Conservation (phyloP, 2,797 vertebrate genomes). For the Crax fasciolata region DNA sequence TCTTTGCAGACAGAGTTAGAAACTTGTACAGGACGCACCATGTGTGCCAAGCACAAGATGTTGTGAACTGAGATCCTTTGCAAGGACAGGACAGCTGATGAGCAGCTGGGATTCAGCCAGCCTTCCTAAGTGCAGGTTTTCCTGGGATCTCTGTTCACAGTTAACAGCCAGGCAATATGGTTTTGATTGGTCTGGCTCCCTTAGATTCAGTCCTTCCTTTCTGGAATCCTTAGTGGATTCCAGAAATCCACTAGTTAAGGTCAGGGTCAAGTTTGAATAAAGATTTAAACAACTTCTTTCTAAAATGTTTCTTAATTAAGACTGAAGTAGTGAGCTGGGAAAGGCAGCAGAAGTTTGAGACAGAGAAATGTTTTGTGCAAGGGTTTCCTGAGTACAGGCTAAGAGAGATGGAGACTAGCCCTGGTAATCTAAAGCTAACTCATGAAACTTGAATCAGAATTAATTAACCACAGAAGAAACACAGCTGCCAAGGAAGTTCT, state of each 20-base stretch:
- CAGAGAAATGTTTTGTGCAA: background rate
- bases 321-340: background rate
- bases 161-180: background rate
- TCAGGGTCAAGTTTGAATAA: background rate
- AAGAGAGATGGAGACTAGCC: background rate
- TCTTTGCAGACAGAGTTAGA: background rate
- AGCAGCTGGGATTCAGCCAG: background rate
- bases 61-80: background rate
- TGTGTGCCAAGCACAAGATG: fast-evolving
- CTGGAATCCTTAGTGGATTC: too few species aligned
- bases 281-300: background rate
- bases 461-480: background rate
- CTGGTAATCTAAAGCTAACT: background rate
- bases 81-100: background rate
- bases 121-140: background rate
- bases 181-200: background rate
- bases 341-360: background rate
- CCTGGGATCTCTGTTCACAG: background rate
- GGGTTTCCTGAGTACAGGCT: background rate
- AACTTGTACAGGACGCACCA: fast-evolving
- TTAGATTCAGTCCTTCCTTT: background rate
- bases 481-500: background rate
- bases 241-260: background rate
- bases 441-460: background rate
- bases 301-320: too few species aligned